A percentile compares a stretch with the other conserved stretches of the same genome.
These are phyloP conservation scores for Parotocinclus haroldoi DNA, from an alignment of 2,797 vertebrate species.

Conservation along the genomic window DNA sequence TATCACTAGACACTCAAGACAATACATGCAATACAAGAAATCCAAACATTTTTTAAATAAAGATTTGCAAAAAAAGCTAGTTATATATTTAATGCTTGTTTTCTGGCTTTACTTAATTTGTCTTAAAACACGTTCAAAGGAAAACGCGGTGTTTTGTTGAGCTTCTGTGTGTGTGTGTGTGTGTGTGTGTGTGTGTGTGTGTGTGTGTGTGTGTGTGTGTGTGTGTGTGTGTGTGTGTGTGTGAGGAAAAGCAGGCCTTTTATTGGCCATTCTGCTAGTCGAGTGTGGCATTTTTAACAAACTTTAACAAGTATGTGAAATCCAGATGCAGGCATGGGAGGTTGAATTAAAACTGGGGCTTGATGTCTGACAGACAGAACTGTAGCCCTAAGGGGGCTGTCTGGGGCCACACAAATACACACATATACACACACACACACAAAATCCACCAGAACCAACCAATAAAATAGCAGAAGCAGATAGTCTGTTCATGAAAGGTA, in stretches of 20 bases:
- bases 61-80: slow-evolving; percentile 68
- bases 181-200: slow-evolving; percentile 6
- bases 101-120: slow-evolving; percentile 56
- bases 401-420: slow-evolving; percentile 23
- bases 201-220: slow-evolving; percentile 12
- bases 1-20: no score
- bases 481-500: slow-evolving; percentile 9
- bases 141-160: slow-evolving; percentile 52
- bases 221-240: slow-evolving; percentile 28
- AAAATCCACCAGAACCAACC: slow-evolving; percentile 13
- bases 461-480: slow-evolving; percentile 31
- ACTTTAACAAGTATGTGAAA: slow-evolving; percentile 50
- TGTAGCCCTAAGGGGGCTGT: slow-evolving; percentile 20
- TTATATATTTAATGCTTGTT: slow-evolving; percentile 65
- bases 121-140: slow-evolving; percentile 45
- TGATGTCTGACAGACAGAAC: slow-evolving; percentile 39
- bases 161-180: slow-evolving; percentile 57
- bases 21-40: neutral
- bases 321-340: slow-evolving; percentile 39
- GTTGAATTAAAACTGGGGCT: slow-evolving; percentile 36
- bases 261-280: slow-evolving; percentile 43
- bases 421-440: slow-evolving; percentile 7
- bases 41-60: slow-evolving; percentile 63
- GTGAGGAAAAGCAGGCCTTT: slow-evolving; percentile 37
- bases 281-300: slow-evolving; percentile 40